These are phyloP conservation scores for Bhutanitis thaidina DNA, from an alignment of 2,888 invertebrate species.

Conservation along the genomic window DNA sequence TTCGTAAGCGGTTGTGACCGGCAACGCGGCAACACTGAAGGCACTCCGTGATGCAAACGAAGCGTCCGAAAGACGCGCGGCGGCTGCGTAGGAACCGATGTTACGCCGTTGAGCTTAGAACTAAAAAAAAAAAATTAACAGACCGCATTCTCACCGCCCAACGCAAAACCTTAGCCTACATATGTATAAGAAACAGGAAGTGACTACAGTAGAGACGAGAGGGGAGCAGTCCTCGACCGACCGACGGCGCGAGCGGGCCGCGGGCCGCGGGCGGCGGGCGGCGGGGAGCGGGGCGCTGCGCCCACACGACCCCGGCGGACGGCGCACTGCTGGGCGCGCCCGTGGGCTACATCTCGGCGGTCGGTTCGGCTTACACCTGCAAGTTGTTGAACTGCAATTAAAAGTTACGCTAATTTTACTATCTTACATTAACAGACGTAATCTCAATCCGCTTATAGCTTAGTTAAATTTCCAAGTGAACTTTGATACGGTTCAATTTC, in stretches of 20 bases:
- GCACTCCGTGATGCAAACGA: conserved; percentile 46
- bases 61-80: conserved; percentile 19
- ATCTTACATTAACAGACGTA: too few relatives aligned
- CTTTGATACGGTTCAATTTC: too few relatives aligned
- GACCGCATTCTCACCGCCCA: not conserved
- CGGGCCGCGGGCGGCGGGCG: not conserved
- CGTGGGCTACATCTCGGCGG: conserved; percentile 40
- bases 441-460: too few relatives aligned
- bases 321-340: conserved; percentile 25
- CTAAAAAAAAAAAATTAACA: too few relatives aligned
- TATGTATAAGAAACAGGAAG: conserved; percentile 55
- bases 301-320: conserved; percentile 5
- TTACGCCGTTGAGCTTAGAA: not conserved
- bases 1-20: conserved; percentile 41
- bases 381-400: not conserved
- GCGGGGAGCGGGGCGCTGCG: conserved; percentile 6
- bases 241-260: not conserved
- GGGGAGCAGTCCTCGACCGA: conserved; percentile 6
- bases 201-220: conserved; percentile 51
- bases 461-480: too few relatives aligned
- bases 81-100: conserved; percentile 22
- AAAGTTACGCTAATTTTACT: too few relatives aligned
- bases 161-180: conserved; percentile 37
- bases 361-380: conserved; percentile 51
- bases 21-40: conserved; percentile 34